Conservation (phyloP, 2,113 vertebrate species). For the Myrmecobius fasciatus region DNA sequence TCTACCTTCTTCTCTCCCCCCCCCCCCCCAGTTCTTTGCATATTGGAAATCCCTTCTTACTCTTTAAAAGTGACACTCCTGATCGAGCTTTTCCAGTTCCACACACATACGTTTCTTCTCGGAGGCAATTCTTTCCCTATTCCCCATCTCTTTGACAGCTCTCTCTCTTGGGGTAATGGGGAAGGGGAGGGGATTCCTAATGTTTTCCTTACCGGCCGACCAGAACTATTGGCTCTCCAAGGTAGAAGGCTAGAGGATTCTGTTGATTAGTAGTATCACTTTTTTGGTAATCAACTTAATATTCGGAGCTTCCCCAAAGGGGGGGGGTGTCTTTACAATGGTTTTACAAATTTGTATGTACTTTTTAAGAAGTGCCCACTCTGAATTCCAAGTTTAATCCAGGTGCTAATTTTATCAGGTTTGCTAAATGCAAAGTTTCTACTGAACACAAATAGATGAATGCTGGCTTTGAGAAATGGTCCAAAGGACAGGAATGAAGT, state of each 20-base stretch:
- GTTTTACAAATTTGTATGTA: slow-evolving; percentile 52
- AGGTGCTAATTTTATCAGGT: slow-evolving; percentile 77
- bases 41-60: background rate
- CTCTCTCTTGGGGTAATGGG: background rate
- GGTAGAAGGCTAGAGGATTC: slow-evolving; percentile 36
- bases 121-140: background rate
- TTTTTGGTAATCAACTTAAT: slow-evolving; percentile 54
- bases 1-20: too few species aligned
- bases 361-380: slow-evolving; percentile 66
- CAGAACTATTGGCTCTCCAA: slow-evolving; percentile 51
- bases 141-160: slow-evolving; percentile 15
- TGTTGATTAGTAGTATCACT: slow-evolving; percentile 8
- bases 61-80: slow-evolving; percentile 8
- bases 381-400: slow-evolving; percentile 65
- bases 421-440: slow-evolving; percentile 69
- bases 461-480: slow-evolving; percentile 78
- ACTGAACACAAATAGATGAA: slow-evolving; percentile 73
- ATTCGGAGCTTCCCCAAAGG: slow-evolving; percentile 42
- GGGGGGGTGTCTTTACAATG: slow-evolving; percentile 62
- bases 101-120: background rate
- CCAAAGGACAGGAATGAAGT: slow-evolving; percentile 73
- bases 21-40: background rate
- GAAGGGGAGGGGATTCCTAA: slow-evolving; percentile 27
- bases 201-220: slow-evolving; percentile 51
- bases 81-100: slow-evolving; percentile 38